Evolutionary conservation across 1,140 invertebrate genomes (phyloP), one percentile per base, ranked within the genome.

Genomic region (Drosophila neocordata): DNA sequence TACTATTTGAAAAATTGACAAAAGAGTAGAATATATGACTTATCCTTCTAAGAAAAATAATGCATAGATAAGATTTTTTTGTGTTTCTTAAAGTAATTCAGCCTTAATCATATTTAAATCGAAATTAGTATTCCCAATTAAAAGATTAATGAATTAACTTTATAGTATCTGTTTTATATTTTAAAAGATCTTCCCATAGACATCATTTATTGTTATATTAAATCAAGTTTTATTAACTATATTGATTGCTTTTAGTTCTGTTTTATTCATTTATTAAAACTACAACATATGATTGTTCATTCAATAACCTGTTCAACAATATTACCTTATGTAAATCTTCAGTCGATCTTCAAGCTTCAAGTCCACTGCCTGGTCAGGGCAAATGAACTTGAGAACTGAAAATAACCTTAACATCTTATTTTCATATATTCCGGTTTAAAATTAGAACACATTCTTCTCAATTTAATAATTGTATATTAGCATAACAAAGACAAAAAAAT

Each of bases 401-500:
- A 66, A 73, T 73, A 73, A 38, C 22, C 44, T 5, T 31, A 31
- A 48, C 41, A 48, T 20, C 41, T 48, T 48, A 48, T 48, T 48
- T 48, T 20, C 20, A 48, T 57, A 66, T 58, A 65, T 65, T 11
- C 22, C 35, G 38, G 58, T 53, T 58, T 58, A 74, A 56, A 74
- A 37, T 68, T 58, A 68, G 71, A 51, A 74, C 73, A 75, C 48
- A 41, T 53, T 20, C 18, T 41, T 15, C 9, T 48, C 41, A 4
- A 20, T 48, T 82, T 65, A 66, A 73, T 78, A 73, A 71, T 64
- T 55, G 61, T 73, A 84, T 64, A 74, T 48, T 48, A 69, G 64
- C 66, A 77, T 81, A 87, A 87, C 82, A 81, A 85, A 56, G 69
- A 75, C 72, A 79, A 66, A 75, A 67, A 48, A 18, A 18, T 2